These are phyloP conservation scores for Biston betularia DNA, from an alignment of 2,888 invertebrate genomes.

Conservation along the genomic window DNA sequence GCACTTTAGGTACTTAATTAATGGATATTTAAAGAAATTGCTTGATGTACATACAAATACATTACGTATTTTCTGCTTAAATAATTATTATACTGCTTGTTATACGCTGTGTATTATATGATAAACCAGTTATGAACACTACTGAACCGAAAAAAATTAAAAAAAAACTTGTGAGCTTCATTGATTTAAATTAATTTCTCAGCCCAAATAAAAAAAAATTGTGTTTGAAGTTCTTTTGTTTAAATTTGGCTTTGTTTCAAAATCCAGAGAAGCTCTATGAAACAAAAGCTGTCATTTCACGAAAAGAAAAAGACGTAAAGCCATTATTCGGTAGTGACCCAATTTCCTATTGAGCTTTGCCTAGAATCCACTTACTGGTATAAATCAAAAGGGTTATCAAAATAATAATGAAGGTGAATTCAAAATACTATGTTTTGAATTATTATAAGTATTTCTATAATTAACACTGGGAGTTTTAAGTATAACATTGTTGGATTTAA, in stretches of 20 bases:
- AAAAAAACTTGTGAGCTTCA: too few species aligned
- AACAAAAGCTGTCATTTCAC: background rate
- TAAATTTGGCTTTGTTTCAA: slow-evolving; percentile 1
- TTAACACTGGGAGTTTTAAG: too few species aligned
- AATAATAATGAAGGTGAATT: background rate
- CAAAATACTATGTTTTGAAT: too few species aligned
- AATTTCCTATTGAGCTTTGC: background rate
- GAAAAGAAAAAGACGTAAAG: slow-evolving; percentile 1
- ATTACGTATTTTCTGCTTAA: too few species aligned
- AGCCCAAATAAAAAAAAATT: background rate
- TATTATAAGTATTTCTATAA: too few species aligned
- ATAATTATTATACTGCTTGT: too few species aligned
- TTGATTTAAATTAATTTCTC: background rate
- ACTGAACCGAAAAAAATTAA: background rate
- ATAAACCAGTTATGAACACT: too few species aligned
- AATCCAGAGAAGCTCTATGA: background rate
- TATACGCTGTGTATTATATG: too few species aligned
- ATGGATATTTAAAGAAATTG: too few species aligned
- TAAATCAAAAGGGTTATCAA: background rate
- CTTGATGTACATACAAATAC: too few species aligned
- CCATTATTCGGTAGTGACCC: background rate
- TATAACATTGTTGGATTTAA: too few species aligned
- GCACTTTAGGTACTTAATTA: too few species aligned
- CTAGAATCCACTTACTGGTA: background rate
- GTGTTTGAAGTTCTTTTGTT: background rate